Evolutionary conservation across 1,140 invertebrate species (phyloP).

Genomic region (Acromyrmex heyeri): DNA sequence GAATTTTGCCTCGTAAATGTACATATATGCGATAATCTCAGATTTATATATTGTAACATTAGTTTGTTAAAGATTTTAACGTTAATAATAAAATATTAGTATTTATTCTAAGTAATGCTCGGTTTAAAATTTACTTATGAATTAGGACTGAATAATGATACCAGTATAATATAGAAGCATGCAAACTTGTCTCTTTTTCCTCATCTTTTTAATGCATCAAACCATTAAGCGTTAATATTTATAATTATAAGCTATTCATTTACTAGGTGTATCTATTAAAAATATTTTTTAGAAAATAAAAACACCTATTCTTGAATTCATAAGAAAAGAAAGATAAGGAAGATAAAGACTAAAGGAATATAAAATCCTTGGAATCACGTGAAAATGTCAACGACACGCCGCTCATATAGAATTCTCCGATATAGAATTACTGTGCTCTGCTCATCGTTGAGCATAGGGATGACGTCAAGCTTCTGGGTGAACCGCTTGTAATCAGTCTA

Average conservation of each 20-base stretch:
- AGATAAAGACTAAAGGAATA: background rate
- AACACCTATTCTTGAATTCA: background rate
- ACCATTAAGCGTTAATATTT: background rate
- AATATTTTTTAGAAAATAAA: background rate
- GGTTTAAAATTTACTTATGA: background rate
- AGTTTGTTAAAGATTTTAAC: background rate
- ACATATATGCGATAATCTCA: background rate
- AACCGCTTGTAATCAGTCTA: constrained; percentile 12
- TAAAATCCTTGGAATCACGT: background rate
- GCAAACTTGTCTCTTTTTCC: background rate
- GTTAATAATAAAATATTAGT: background rate
- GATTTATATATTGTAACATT: background rate
- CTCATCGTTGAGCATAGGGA: background rate
- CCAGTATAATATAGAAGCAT: background rate
- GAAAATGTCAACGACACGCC: constrained; percentile 40
- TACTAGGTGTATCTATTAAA: background rate
- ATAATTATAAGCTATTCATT: background rate
- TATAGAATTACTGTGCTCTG: background rate
- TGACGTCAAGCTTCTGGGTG: constrained; percentile 36
- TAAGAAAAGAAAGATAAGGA: background rate
- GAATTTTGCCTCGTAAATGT: background rate
- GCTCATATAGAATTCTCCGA: background rate
- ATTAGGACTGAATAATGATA: background rate
- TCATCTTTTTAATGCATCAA: background rate
- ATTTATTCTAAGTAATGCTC: background rate